Evolutionary conservation across 2,113 vertebrate species (phyloP), one percentile per base, ranked within the genome.

Genomic region (Abramis brama): DNA sequence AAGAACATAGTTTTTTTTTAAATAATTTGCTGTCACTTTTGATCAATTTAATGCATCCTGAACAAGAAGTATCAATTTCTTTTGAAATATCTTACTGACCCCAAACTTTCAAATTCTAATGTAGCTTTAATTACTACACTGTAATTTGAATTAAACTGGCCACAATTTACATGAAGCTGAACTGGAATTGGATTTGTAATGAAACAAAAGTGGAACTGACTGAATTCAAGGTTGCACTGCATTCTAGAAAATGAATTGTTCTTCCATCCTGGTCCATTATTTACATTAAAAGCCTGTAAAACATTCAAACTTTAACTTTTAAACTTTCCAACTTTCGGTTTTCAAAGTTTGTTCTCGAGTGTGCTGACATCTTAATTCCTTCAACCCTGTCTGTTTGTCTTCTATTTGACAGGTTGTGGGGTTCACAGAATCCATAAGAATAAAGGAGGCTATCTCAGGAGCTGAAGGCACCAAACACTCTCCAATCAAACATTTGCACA

Each of bases 401-500:
- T 77, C 7, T 33, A 10, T 77, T 33, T 77, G 15, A 21, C 17
- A 30, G 75, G 50, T 21, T 71, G 8, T 21, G 3, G 36, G 68
- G 36, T 55, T 77, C 27, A 77, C 75, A 33, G 13, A 77, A 5
- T 77, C 17, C 33, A 9, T 50, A 19, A 33, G 25, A 33, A 7
- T 47, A 66, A 30, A 50, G 19, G 25, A 70, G 27, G 62, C 52
- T 36, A 70, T 82, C 79, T 82, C 25, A 33, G 60, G 78, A 43
- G 78, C 78, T 1, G 21, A 64, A 64, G 12, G 27, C 5, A 70
- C 79, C 60, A 33, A 82, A 66, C 25, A 82, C 45, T 68, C 62
- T n/a, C 62, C 62, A 70, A 66, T 82, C 80, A 52, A 70, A 82
- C 43, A 82, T 66, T 70, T 82, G 27, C 68, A 52, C 43, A 68